Evolutionary conservation across 2,888 invertebrate genomes (phyloP), one percentile per base, ranked within the genome.

Genomic region (Cryptocephalus moraei): DNA sequence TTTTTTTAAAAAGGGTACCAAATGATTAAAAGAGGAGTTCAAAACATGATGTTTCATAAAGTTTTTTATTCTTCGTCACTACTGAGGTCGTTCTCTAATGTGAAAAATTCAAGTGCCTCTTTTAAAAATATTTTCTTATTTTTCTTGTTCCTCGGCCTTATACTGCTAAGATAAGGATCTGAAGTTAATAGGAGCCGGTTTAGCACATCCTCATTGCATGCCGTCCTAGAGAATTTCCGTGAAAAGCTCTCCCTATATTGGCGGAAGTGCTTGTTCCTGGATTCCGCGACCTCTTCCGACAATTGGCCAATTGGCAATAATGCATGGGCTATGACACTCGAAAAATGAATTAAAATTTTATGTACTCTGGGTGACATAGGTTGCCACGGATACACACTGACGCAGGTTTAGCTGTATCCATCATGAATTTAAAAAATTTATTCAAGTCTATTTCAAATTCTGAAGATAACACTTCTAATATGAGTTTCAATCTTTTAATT

Each of bases 251-350:
- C 6, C 1, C 45, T 22, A 8, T 48, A 41, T 31, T 8, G 32
- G 2, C 47, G 32, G 38, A 61, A 58, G 45, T 61, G 55, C 49
- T 62, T 63, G 43, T 62, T 63, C 14, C 45, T 12, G 4, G 45
- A 41, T 22, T 48, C 48, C 1, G 48, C 14, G 12, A 45, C 48
- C 12, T 48, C 48, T 38, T 48, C 44, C 8, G 45, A 48, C 1
- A 48, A 39, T 38, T 34, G 41, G 8, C 48, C 45, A 33, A 45
- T 45, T n/a, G 45, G 45, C 1, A 44, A 22, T 41, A 44, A 32
- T 11, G 41, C 39, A 1, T 48, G 9, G 22, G 32, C 9, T 9
- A 48, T 42, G 31, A 49, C 22, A 12, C 3, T 43, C 39, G 32
- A 8, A 1, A 32, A 13, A 31, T 40, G 40, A 1, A 8, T 8